phyloP scores from a whole-genome alignment of 2,113 vertebrate species.

The Anolis carolinensis region DNA sequence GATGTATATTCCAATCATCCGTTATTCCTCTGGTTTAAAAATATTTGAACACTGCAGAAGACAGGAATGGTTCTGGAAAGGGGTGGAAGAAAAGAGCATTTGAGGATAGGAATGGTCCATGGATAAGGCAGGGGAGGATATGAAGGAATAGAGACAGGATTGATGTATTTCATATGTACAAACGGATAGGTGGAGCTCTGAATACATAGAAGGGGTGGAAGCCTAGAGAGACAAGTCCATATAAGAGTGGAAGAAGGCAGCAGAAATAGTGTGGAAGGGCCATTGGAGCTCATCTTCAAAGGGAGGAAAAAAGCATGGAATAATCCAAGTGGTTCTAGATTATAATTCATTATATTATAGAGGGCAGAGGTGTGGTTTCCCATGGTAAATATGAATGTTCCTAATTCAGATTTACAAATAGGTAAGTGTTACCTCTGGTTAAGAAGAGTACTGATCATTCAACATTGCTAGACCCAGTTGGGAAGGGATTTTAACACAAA shows the following conservation, averaged over 20 bases:
- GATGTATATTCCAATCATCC: too few relatives aligned
- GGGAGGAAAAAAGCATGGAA: neutral
- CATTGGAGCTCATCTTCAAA: neutral
- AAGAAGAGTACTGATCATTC: neutral
- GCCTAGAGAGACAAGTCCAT: too few relatives aligned
- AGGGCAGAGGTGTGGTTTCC: neutral
- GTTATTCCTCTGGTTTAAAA: neutral
- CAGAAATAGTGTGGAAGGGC: neutral
- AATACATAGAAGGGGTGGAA: too few relatives aligned
- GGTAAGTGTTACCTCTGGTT: neutral
- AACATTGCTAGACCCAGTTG: neutral
- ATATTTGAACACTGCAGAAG: too few relatives aligned
- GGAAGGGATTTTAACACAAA: neutral
- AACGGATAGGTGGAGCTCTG: neutral
- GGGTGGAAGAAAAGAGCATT: neutral
- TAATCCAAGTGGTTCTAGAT: neutral
- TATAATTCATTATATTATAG: neutral
- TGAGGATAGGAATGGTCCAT: neutral
- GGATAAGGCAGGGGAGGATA: neutral
- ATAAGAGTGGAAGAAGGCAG: neutral
- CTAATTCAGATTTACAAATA: neutral
- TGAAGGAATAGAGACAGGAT: neutral
- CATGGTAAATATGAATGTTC: too few relatives aligned
- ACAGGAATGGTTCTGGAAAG: neutral
- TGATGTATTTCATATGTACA: neutral